Conservation (phyloP, 2,888 invertebrate genomes). For the Thumatha senex region DNA sequence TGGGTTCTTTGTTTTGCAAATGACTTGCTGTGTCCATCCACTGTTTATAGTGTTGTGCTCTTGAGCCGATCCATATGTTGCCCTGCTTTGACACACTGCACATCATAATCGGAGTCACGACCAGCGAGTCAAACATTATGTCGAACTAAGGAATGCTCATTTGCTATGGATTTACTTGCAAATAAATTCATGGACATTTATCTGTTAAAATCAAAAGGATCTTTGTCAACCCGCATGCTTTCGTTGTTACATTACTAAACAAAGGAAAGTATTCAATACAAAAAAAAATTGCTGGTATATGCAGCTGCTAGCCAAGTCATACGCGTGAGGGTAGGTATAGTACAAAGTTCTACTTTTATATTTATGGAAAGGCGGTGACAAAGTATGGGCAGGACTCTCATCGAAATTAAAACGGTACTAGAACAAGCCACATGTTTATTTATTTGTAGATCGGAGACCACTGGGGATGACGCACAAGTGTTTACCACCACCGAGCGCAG, state of each 20-base stretch:
- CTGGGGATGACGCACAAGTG: slow-evolving; percentile 74
- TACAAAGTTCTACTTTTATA: too few relatives aligned
- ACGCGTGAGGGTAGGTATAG: too few relatives aligned
- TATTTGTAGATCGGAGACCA: slow-evolving; percentile 72
- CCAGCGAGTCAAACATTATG: slow-evolving; percentile 36
- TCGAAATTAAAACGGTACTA: slow-evolving; percentile 37
- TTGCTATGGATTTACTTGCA: slow-evolving; percentile 27
- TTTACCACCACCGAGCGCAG: slow-evolving; percentile 74
- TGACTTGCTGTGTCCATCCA: slow-evolving; percentile 61
- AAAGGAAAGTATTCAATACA: slow-evolving; percentile 16
- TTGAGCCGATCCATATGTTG: slow-evolving; percentile 66
- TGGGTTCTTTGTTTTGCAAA: slow-evolving; percentile 78
- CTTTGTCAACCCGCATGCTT: slow-evolving; percentile 22
- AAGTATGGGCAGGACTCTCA: slow-evolving; percentile 27
- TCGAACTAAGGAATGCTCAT: slow-evolving; percentile 31
- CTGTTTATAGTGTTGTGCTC: slow-evolving; percentile 66
- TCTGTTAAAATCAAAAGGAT: slow-evolving; percentile 21
- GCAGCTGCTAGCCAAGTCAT: neutral
- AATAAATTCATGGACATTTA: slow-evolving; percentile 22
- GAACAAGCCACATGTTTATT: slow-evolving; percentile 59
- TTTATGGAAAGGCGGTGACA: neutral
- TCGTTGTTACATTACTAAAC: slow-evolving; percentile 22
- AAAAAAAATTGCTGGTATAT: slow-evolving; percentile 11
- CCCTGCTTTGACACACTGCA: slow-evolving; percentile 49
- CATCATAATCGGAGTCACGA: slow-evolving; percentile 51